Conservation (phyloP, 2,888 invertebrate species). For the Caenorhabditis imperialis region DNA sequence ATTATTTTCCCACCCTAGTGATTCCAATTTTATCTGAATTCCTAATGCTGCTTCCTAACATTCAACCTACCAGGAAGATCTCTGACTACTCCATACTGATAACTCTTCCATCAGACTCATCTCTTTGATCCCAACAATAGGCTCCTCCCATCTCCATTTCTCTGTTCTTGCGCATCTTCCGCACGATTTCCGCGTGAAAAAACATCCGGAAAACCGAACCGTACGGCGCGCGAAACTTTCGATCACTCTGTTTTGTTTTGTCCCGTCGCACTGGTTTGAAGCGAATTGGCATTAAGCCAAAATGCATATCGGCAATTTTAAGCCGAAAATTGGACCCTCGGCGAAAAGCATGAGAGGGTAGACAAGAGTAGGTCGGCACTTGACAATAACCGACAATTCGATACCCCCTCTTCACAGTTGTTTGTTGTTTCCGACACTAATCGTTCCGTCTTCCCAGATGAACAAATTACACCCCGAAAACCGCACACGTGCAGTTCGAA, state of each 20-base stretch:
- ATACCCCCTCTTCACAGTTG: too few species aligned
- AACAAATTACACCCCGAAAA: neutral
- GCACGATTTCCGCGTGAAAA: slow-evolving; percentile 12
- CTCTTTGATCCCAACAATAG: too few species aligned
- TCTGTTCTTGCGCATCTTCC: slow-evolving; percentile 38
- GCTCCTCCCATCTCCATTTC: slow-evolving; percentile 25
- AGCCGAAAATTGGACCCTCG: slow-evolving; percentile 36
- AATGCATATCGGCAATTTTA: slow-evolving; percentile 23
- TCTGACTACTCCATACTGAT: too few species aligned
- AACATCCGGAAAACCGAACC: slow-evolving; percentile 33
- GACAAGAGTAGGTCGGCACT: neutral
- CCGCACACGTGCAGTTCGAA: too few species aligned
- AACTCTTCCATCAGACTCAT: slow-evolving; percentile 18
- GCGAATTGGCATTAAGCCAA: slow-evolving; percentile 30
- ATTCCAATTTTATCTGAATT: too few species aligned
- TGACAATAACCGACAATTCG: too few species aligned
- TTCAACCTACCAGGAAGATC: too few species aligned
- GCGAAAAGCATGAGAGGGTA: neutral
- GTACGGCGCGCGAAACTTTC: slow-evolving; percentile 36
- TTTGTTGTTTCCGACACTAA: too few species aligned
- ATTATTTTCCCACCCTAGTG: neutral
- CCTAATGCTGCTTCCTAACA: too few species aligned
- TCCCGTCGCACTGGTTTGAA: neutral
- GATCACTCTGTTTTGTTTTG: slow-evolving; percentile 17
- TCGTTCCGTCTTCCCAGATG: too few species aligned